Conservation (phyloP, 2,113 vertebrate species). For the Microcebus tavaratra region DNA sequence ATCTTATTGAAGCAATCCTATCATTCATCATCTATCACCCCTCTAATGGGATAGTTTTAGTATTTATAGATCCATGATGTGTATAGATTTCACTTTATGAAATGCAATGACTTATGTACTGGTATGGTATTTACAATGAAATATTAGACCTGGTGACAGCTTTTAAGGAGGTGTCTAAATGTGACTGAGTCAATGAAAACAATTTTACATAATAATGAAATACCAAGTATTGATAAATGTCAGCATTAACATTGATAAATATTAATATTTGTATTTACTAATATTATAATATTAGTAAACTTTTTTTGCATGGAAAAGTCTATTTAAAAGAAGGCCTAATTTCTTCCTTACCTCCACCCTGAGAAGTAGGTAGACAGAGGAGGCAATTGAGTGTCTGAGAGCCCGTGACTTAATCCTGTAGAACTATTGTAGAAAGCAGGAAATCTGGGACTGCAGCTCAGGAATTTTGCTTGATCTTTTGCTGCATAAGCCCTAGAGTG, state of each 20-base stretch:
- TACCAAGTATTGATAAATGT: not conserved
- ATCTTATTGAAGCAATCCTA: not conserved
- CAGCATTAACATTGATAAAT: not conserved
- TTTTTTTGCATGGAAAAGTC: not conserved
- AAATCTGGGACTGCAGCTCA: not conserved
- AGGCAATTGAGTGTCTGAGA: not conserved
- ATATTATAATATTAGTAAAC: not conserved
- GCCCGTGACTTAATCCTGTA: not conserved
- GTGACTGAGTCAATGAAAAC: not conserved
- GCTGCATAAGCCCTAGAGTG: not conserved
- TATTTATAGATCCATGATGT: no score
- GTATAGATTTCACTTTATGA: not conserved
- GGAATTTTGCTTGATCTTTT: not conserved
- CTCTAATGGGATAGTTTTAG: not conserved
- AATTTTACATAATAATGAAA: not conserved
- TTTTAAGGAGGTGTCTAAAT: not conserved
- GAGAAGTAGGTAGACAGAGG: not conserved
- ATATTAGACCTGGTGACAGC: not conserved
- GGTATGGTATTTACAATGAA: not conserved
- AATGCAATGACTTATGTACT: not conserved
- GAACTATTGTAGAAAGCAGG: not conserved
- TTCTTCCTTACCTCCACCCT: not conserved
- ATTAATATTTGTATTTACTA: not conserved
- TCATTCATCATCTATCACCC: not conserved
- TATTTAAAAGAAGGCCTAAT: not conserved